Base-by-base conservation (phyloP, 1,140 invertebrate genomes). In the Drosophila kikkawai region DNA sequence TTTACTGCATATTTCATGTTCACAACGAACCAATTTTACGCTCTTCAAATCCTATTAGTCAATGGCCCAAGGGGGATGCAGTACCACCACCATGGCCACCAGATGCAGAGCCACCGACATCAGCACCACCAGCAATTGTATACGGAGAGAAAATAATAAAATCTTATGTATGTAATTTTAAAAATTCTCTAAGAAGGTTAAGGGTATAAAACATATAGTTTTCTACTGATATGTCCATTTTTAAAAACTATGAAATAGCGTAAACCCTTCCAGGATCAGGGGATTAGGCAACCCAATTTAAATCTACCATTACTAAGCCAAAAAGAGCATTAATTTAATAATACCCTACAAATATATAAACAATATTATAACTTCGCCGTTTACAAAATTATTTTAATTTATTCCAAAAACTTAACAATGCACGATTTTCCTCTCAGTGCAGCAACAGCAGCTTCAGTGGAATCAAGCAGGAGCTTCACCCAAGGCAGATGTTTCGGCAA, bases 31-130 rank as follows among this genome's bases (percentile, higher is more conserved):
- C 91, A 92, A 92, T 92, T 92, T 92, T 92, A 92, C 91, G 91
- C 91, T 92, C 91, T 92, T 92, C 91, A 92, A 92, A 92, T 92
- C 91, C 91, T 92, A 92, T 92, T 92, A 92, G 91, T 92, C 91
- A 91, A 91, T 91, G 87, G 91, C 91, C 91, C 85, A 75, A 71
- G 87, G 84, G 84, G 84, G 84, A 86, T 82, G 82, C 79, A 48
- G 36, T 61, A 53, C 42, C 59, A 75, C 42, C 69, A 75, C 42
- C 69, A 51, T 19, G 7, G 22, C 59, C 60, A 65, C 61, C 64
- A 70, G 57, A 17, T 37, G 39, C 65, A 61, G 48, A 45, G 32
- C 50, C 65, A 71, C 51, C 67, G 58, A 37, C 69, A 59, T 55
- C 29, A 71, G n/a, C 44, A 53, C 36, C 66, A 69, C 32, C 45